These are phyloP conservation scores for Tachina fera DNA, from an alignment of 2,888 invertebrate species.

Conservation along the genomic window DNA sequence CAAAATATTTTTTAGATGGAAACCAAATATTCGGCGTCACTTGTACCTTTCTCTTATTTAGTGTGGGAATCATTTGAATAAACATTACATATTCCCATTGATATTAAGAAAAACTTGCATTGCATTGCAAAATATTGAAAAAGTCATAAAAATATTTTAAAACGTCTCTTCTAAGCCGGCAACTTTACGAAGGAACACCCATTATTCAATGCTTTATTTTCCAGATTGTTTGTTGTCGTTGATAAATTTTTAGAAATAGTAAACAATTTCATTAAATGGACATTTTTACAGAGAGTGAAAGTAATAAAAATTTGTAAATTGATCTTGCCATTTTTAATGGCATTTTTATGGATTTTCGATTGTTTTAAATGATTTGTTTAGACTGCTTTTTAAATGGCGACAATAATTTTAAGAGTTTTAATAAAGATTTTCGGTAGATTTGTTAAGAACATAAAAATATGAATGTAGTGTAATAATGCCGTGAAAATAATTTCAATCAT, in stretches of 20 bases:
- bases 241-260: slow-evolving; percentile 48
- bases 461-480: slow-evolving; percentile 9
- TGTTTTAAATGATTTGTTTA: slow-evolving; percentile 79
- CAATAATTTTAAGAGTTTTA: slow-evolving; percentile 62
- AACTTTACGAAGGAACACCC: slow-evolving; percentile 8
- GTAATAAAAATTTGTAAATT: slow-evolving; percentile 67
- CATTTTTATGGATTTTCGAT: slow-evolving; percentile 79
- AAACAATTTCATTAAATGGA: slow-evolving; percentile 20
- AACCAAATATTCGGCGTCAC: slow-evolving; percentile 52
- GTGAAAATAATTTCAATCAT: slow-evolving; percentile 7
- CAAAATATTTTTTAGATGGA: slow-evolving; percentile 7
- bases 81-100: background rate
- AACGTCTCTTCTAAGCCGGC: slow-evolving; percentile 9
- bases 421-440: slow-evolving; percentile 38
- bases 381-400: slow-evolving; percentile 67
- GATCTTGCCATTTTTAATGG: slow-evolving; percentile 75
- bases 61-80: slow-evolving; percentile 60
- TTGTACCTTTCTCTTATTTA: slow-evolving; percentile 16
- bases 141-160: slow-evolving; percentile 56
- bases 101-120: slow-evolving; percentile 9
- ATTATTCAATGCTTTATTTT: slow-evolving; percentile 15
- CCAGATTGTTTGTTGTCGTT: slow-evolving; percentile 33
- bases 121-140: slow-evolving; percentile 58
- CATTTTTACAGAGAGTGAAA: slow-evolving; percentile 59
- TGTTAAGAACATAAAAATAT: slow-evolving; percentile 26